Conservation (phyloP, 2,113 vertebrate species). For the Genyomyrus donnyi region DNA sequence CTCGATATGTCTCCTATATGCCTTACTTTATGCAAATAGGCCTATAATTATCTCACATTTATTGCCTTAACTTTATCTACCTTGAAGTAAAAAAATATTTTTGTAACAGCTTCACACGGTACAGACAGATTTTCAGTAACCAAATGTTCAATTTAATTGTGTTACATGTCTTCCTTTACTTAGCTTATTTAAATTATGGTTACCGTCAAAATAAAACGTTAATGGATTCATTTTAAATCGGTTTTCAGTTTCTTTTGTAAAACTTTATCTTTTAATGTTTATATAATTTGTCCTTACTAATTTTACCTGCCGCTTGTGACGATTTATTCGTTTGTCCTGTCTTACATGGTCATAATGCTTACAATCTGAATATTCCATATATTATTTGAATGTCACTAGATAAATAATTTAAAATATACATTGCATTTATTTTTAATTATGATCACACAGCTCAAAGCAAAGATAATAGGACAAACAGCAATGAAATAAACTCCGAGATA, state of each 20-base stretch:
- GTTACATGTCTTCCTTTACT: background rate
- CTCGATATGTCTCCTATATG: background rate
- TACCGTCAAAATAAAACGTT: background rate
- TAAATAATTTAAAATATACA: background rate
- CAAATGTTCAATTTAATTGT: background rate
- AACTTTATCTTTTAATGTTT: background rate
- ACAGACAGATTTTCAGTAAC: background rate
- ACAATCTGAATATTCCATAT: background rate
- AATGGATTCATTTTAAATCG: background rate
- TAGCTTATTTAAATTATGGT: background rate
- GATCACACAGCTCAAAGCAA: background rate
- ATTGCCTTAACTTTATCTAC: background rate
- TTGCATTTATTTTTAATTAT: background rate
- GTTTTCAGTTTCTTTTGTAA: background rate
- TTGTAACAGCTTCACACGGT: background rate
- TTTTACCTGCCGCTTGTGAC: background rate
- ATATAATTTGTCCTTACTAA: background rate
- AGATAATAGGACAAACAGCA: background rate
- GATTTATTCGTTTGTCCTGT: background rate
- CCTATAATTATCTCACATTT: background rate
- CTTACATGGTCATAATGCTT: background rate
- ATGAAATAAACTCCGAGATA: background rate
- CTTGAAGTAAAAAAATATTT: background rate
- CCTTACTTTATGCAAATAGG: background rate
- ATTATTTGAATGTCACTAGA: background rate